Percentiles rank a stretch among this genome's conserved stretches.
phyloP scores from a whole-genome alignment of 2,113 vertebrate genomes.

The Triplophysa dalaica region DNA sequence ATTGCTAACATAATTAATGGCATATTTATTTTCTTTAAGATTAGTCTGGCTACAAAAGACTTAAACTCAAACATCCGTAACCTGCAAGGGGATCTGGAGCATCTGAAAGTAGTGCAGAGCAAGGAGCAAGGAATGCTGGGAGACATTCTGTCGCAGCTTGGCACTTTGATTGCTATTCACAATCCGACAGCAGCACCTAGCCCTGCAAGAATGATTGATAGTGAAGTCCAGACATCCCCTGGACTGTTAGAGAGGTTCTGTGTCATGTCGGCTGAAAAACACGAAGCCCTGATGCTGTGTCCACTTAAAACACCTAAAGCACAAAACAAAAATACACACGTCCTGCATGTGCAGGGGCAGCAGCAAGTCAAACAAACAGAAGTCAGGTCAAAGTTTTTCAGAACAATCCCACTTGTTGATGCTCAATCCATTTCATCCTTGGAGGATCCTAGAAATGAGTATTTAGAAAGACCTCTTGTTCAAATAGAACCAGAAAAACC shows the following conservation, averaged over 20 bases:
- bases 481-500: constrained; percentile 8
- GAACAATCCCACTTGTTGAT: background rate
- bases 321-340: constrained; percentile 2
- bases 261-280: constrained; percentile 40
- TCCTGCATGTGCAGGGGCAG: constrained; percentile 17
- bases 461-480: constrained; percentile 15
- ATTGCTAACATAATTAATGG: constrained; percentile 5
- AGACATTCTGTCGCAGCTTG: constrained; percentile 66
- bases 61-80: constrained; percentile 60
- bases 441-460: constrained; percentile 46
- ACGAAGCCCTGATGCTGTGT: constrained; percentile 23
- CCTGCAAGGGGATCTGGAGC: constrained; percentile 62
- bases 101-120: constrained; percentile 64
- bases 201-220: constrained; percentile 54
- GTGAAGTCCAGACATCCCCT: constrained; percentile 68
- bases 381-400: background rate
- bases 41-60: constrained; percentile 53
- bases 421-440: background rate
- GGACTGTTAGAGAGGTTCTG: constrained; percentile 39
- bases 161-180: constrained; percentile 56
- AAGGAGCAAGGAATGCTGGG: constrained; percentile 62
- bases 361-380: background rate
- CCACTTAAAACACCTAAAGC: constrained; percentile 23
- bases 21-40: constrained; percentile 46
- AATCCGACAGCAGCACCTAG: constrained; percentile 47